These are phyloP conservation scores for Heterotilapia buettikoferi DNA, from an alignment of 2,113 vertebrate species.

Conservation along the genomic window DNA sequence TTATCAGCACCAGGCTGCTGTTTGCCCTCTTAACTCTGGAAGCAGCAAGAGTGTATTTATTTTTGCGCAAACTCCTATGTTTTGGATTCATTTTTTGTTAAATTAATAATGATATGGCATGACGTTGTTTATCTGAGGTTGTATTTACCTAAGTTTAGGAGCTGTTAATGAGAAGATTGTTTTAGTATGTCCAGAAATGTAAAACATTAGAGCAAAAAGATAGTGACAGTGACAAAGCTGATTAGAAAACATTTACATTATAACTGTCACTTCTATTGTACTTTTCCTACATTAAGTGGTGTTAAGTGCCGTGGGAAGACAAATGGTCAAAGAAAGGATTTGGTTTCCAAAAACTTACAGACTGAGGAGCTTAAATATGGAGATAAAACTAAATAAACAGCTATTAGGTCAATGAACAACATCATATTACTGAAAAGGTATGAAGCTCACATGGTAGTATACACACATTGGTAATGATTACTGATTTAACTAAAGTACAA, in stretches of 20 bases:
- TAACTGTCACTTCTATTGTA: neutral
- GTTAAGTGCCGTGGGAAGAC: neutral
- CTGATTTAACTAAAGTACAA: neutral
- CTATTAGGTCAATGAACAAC: neutral
- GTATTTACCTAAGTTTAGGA: neutral
- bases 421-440: neutral
- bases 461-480: neutral
- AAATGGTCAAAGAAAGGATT: neutral
- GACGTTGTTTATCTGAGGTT: neutral
- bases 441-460: neutral
- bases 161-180: neutral
- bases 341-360: neutral
- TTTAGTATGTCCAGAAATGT: neutral
- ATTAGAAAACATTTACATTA: neutral
- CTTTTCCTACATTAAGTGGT: neutral
- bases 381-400: neutral
- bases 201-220: neutral
- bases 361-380: neutral
- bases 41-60: neutral
- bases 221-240: neutral
- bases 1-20: neutral
- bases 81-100: neutral
- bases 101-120: neutral
- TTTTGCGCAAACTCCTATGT: neutral
- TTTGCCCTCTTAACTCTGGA: neutral